Base-by-base conservation (phyloP, 1,140 invertebrate genomes). In the Varroa destructor region DNA sequence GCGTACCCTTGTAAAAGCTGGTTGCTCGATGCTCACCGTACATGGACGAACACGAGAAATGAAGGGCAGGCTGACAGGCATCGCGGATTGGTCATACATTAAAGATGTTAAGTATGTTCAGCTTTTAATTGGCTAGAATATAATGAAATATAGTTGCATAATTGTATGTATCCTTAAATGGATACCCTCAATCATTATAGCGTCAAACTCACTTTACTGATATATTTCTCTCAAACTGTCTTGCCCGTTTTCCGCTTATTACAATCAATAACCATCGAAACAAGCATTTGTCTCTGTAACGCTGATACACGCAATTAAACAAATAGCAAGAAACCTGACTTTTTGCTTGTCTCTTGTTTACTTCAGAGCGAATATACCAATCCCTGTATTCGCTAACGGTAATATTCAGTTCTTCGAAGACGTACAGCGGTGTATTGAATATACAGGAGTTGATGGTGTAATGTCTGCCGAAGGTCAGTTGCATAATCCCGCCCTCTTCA, bases 381-480 rank as follows among this genome's bases (percentile, higher is more conserved):
- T 99, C 76, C 95, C 96, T 40, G 89, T 99, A 73, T 87, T 98
- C 78, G 93, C 94, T 4, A 99, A 99, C 84, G 96, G 96, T 4
- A 99, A 99, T 78, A 94, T 99, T 74, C 90, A 97, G 78, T 90
- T 88, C 76, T 79, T 92, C 71, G 84, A 87, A 77, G 96, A 99
- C 84, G 86, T 94, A 0, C 79, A 89, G 56, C 82, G 85, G 70
- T 99, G 96, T 78, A 79, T 99, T 43, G 80, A 87, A 74, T 86
- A 86, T 74, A 98, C 93, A 1, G 88, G 88, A 14, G 91, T 88
- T 10, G 84, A 91, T 78, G 94, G 90, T 42, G 79, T 85, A 0
- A 85, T 85, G 84, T 79, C 78, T 71, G 84, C 84, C 71, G 95
- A 98, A 82, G 94, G 95, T 0, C 93, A 93, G 80, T 83, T 99